Evolutionary conservation across 2,113 vertebrate genomes (phyloP).

Genomic region (Tragulus kanchil): DNA sequence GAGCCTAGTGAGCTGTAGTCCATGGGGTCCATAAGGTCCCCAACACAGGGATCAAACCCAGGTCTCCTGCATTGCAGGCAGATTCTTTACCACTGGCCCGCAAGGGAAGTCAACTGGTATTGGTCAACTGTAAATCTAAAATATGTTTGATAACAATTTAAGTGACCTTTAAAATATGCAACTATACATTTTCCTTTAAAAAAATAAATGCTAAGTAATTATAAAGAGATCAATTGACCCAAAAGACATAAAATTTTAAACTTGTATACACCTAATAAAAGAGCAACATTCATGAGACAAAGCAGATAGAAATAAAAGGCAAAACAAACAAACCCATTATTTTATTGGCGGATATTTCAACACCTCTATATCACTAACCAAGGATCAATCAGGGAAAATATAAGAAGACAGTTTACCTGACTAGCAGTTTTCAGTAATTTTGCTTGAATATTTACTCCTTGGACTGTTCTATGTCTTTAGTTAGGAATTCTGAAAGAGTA

Average conservation of each 20-base stretch:
- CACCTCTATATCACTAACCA: background rate
- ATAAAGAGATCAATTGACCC: background rate
- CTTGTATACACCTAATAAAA: background rate
- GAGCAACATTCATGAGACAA: background rate
- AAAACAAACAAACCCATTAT: background rate
- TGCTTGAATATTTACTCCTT: background rate
- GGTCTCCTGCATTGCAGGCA: no score
- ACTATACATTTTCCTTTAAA: background rate
- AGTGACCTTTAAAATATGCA: background rate
- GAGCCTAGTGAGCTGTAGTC: background rate
- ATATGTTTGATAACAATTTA: background rate
- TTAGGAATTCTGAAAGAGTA: background rate
- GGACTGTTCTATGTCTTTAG: background rate
- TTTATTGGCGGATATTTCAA: background rate
- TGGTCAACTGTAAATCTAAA: background rate
- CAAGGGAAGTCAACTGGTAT: background rate
- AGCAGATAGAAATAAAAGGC: background rate
- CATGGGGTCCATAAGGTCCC: background rate
- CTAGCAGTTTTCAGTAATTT: background rate
- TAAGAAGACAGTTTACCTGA: background rate
- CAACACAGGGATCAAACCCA: no score
- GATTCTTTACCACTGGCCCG: no score
- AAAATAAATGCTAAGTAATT: background rate
- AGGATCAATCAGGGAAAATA: background rate
- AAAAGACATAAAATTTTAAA: background rate